phyloP scores from a whole-genome alignment of 1,140 invertebrate genomes.

The Drosophila pseudoobscura region DNA sequence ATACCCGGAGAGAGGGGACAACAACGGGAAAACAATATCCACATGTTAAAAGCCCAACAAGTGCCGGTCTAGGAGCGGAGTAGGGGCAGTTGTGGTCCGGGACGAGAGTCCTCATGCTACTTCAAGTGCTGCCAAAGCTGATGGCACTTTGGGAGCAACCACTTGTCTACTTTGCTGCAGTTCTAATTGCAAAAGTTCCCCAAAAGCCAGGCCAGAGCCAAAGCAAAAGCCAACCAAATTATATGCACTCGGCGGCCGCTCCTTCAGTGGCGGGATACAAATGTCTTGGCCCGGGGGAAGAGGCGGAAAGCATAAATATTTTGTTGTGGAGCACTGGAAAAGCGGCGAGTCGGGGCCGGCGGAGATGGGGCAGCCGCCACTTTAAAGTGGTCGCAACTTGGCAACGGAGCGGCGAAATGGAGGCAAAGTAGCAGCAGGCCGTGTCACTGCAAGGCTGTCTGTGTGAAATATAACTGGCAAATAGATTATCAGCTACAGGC shows the following conservation, averaged over 20 bases:
- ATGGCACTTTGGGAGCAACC: constrained; percentile 48
- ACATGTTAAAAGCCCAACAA: constrained; percentile 57
- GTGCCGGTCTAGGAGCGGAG: constrained; percentile 14
- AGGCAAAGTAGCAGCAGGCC: background rate
- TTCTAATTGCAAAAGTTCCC: constrained; percentile 72
- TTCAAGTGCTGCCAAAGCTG: constrained; percentile 44
- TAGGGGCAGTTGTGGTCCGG: constrained; percentile 14
- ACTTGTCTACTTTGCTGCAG: constrained; percentile 58
- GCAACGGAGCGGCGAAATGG: constrained; percentile 1
- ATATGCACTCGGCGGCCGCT: constrained; percentile 58
- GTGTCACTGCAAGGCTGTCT: constrained; percentile 40
- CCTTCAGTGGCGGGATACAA: constrained; percentile 10
- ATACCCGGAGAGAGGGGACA: background rate
- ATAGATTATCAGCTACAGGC: constrained; percentile 36
- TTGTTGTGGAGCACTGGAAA: constrained; percentile 8
- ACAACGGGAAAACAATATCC: constrained; percentile 38
- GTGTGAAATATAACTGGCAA: constrained; percentile 45
- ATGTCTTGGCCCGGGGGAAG: constrained; percentile 29
- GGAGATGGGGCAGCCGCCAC: background rate
- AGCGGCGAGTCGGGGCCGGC: no score
- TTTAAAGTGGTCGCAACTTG: constrained; percentile 14
- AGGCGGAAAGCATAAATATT: constrained; percentile 36
- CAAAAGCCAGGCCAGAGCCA: constrained; percentile 22
- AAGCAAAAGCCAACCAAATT: constrained; percentile 45
- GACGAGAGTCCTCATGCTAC: constrained; percentile 7